Conservation (phyloP, 2,797 vertebrate species). For the Sebastes taczanowskii region DNA sequence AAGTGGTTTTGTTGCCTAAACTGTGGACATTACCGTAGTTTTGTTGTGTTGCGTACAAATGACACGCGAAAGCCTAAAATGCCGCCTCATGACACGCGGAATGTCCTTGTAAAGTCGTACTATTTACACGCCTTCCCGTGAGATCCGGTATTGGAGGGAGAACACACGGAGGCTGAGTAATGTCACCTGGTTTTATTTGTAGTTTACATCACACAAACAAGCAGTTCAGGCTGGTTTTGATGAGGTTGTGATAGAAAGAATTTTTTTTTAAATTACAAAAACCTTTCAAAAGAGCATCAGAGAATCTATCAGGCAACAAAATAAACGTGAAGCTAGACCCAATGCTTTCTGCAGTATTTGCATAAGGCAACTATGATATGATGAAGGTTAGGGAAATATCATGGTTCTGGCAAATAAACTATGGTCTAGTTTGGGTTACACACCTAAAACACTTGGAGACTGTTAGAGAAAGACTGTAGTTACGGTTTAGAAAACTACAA, state of each 20-base stretch:
- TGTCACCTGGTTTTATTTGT: neutral
- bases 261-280: neutral
- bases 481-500: neutral
- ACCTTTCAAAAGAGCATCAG: neutral
- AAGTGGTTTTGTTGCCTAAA: no score
- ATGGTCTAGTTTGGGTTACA: neutral
- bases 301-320: neutral
- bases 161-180: neutral
- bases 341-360: neutral
- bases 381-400: neutral
- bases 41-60: no score
- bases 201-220: neutral
- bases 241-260: neutral
- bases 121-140: no score
- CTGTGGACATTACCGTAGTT: no score
- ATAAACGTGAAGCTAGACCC: fast-evolving
- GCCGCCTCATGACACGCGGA: fast-evolving
- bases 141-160: no score
- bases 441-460: neutral
- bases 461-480: neutral
- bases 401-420: neutral
- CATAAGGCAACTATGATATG: neutral
- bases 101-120: no score
- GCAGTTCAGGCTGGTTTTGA: neutral
- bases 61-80: no score